phyloP scores from a whole-genome alignment of 2,113 vertebrate genomes.

The Dasyprocta punctata region DNA sequence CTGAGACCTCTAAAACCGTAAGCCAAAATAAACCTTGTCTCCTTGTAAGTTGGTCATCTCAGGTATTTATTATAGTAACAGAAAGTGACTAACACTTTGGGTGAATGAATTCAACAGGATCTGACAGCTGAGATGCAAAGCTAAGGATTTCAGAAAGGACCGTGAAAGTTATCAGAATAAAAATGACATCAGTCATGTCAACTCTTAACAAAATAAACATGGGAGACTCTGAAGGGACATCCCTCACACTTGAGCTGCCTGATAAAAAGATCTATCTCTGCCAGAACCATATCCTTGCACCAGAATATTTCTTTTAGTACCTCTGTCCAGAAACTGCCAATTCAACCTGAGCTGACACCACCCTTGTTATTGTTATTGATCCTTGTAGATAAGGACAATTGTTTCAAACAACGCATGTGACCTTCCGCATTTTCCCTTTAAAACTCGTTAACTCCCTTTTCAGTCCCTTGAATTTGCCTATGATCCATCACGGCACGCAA shows the following conservation, averaged over 20 bases:
- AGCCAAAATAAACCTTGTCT: neutral
- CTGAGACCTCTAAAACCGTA: neutral
- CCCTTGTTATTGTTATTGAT: neutral
- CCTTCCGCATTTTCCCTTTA: neutral
- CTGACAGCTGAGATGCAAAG: neutral
- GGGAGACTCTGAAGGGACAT: neutral
- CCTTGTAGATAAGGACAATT: neutral
- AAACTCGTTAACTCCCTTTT: neutral
- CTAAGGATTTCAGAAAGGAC: neutral
- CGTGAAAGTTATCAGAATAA: neutral
- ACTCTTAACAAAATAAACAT: neutral
- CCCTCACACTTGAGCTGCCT: neutral
- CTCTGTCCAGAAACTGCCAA: neutral
- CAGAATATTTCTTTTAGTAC: neutral
- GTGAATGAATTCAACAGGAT: neutral
- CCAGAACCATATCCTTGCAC: neutral
- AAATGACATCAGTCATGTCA: neutral
- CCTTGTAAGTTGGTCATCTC: neutral
- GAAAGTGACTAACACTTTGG: neutral
- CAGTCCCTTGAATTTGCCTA: neutral
- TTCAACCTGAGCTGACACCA: neutral
- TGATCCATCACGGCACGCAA: neutral
- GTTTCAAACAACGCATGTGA: neutral
- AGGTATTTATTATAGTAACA: neutral
- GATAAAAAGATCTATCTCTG: neutral